Base-by-base conservation (phyloP, 2,888 invertebrate genomes). In the Ethmia dodecea region DNA sequence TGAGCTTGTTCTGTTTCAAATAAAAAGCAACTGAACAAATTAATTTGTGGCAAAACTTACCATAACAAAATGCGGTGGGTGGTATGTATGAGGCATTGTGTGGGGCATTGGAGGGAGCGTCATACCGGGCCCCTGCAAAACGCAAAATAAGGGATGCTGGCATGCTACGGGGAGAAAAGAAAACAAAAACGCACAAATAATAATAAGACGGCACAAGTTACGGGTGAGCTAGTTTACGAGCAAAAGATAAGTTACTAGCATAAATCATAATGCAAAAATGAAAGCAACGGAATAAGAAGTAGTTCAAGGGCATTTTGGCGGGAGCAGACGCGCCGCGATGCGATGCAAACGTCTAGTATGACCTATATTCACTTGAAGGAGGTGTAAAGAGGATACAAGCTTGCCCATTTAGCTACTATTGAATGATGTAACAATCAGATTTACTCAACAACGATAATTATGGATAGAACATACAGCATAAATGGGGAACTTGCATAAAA, bases 71-170 rank as follows among this genome's bases (percentile, higher is more conserved):
- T 86, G 86, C 72, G 86, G 84, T 74, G 86, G 76, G 58, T 86
- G 86, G 70, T 79, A 86, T 81, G 86, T 73, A 72, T 86, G 86
- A 66, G 84, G 79, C 79, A 83, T 71, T 71, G 86, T 84, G 69
- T 86, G 84, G 60, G 84, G 74, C 81, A 84, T 79, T 71, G 83
- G 69, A 66, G 79, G 79, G 60, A 86, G 70, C 56, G 65, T 71
- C 84, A 87, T 86, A 80, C 86, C 87, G 60, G 77, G 83, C 58
- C 86, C 87, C 87, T 86, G 86, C 52, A 86, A 78, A 71, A 78
- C 70, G 79, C 74, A 83, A 76, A 70, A 71, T 60, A 77, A 64
- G 37, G 70, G 67, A 71, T 64, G 74, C 70, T 59, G 61, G 74
- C 83, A 84, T 83, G 81, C 83, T 78, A 77, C 69, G 65, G 72